These are phyloP conservation scores for Scyliorhinus canicula DNA, from an alignment of 2,797 vertebrate species.

Conservation along the genomic window DNA sequence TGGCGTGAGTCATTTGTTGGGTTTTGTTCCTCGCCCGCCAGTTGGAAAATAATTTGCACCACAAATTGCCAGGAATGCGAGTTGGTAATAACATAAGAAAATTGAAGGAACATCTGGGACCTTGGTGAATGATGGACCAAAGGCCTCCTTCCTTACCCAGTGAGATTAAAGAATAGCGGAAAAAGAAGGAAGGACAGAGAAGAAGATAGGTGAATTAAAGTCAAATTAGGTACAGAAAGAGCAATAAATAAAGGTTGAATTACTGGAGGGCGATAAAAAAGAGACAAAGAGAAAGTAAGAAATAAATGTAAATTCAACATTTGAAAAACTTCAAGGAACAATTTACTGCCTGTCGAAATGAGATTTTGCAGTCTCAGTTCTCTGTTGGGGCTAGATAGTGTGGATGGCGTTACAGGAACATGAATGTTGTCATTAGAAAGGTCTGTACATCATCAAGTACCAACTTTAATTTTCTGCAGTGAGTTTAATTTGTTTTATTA, in stretches of 20 bases:
- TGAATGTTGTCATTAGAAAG: neutral
- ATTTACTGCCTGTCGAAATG: neutral
- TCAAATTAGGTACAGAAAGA: neutral
- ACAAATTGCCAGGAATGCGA: neutral
- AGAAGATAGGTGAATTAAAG: neutral
- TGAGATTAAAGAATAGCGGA: neutral
- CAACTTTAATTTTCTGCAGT: neutral
- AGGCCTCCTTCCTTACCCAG: neutral
- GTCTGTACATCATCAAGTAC: neutral
- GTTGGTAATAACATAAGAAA: neutral
- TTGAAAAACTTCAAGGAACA: neutral
- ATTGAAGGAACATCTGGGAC: neutral
- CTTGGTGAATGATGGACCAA: neutral
- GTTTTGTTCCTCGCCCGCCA: neutral
- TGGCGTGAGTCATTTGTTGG: neutral
- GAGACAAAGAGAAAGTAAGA: neutral
- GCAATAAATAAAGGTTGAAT: neutral
- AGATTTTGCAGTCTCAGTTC: neutral
- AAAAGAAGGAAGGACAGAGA: neutral
- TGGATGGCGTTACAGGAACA: neutral
- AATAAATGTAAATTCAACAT: neutral
- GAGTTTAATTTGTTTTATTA: neutral
- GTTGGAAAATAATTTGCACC: neutral
- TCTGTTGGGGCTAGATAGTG: neutral
- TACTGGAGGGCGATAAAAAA: neutral